A percentile compares a stretch with the other conserved stretches of the same genome.
Evolutionary conservation across 2,113 vertebrate species (phyloP).

Genomic region (Oreochromis tanganicae): DNA sequence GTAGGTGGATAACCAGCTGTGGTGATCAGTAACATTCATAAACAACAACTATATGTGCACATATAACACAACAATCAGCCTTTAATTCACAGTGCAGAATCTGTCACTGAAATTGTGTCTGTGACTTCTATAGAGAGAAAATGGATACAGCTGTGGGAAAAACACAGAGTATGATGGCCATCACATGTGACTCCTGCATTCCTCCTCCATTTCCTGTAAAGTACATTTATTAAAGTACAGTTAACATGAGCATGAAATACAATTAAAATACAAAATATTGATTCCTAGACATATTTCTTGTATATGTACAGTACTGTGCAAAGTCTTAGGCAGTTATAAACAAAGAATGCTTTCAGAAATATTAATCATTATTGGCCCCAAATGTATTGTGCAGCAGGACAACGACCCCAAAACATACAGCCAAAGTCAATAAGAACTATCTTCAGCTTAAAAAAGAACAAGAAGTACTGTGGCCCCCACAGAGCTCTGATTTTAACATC

Average conservation of each 20-base stretch:
- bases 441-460: too few relatives aligned
- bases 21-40: neutral
- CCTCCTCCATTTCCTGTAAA: neutral
- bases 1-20: neutral
- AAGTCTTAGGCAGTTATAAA: neutral
- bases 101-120: neutral
- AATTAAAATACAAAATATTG: neutral
- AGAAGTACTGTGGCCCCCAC: neutral
- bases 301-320: neutral
- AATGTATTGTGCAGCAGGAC: neutral
- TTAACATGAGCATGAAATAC: neutral
- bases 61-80: neutral
- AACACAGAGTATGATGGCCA: neutral
- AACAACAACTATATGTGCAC: neutral
- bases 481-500: neutral
- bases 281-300: neutral
- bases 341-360: neutral
- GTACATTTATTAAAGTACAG: neutral
- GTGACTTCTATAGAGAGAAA: neutral
- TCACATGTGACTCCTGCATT: neutral
- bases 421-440: too few relatives aligned
- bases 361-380: fast-evolving
- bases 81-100: neutral
- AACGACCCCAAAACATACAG: fast-evolving
- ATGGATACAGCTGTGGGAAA: neutral